Evolutionary conservation across 2,113 vertebrate species (phyloP), one percentile per base, ranked within the genome.

Genomic region (Puma concolor): DNA sequence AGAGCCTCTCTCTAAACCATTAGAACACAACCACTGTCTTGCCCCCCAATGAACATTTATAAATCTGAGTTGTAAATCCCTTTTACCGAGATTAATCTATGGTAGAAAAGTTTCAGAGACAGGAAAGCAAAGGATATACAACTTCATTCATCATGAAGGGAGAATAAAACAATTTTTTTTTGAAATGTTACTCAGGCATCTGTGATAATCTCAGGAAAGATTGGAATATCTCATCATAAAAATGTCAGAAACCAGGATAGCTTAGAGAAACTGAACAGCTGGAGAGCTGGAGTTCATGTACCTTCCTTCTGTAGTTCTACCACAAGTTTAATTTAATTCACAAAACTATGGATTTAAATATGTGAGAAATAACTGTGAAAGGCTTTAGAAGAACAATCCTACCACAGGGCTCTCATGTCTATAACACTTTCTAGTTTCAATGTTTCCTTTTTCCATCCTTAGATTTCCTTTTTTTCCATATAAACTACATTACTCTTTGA

Each of bases 11-110:
- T 63, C 60, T n/a, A 25, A 93, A 15, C 8, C 33, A 19, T 63
- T 19, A 90, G 4, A 8, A 4, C 29, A 63, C 16, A 44, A 44
- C 38, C n/a, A 52, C 1, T 52, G 4, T 7, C 44, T 4, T 67
- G 12, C 15, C 13, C 13, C 0, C 0, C 31, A 2, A 23, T 13
- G 25, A n/a, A 14, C 66, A 44, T 50, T 50, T 44, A 27, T 64
- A 74, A 91, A 50, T 48, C 29, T 6, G 71, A 96, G 50, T 57
- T 82, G 8, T 36, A 60, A 82, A 25, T 64, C 27, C 17, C 7
- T 94, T 95, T 85, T 69, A 74, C 36, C 44, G 33, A 80, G 17
- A 80, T 88, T 41, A 41, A 44, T 54, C 74, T 44, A 31, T 4
- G 33, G 33, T 48, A 72, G 13, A 48, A 91, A 66, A 41, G 1